Percentiles rank a stretch among this genome's conserved stretches.
Conservation (phyloP, 2,888 invertebrate species). For the Morinoia aosen region DNA sequence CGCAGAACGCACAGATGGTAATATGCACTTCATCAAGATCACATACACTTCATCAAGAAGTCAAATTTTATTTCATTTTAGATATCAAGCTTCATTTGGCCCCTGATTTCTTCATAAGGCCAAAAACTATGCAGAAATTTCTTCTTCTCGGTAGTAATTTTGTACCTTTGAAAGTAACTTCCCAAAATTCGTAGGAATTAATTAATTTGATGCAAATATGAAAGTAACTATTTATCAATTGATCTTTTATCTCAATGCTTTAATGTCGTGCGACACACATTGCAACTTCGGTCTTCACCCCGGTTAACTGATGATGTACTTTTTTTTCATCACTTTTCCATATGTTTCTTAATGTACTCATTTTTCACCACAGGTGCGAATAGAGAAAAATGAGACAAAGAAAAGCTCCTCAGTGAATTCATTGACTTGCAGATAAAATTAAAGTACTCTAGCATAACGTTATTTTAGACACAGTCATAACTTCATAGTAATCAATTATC, state of each 20-base stretch:
- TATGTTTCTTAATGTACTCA: background rate
- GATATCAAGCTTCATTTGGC: background rate
- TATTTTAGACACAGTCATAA: no score
- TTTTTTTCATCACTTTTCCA: background rate
- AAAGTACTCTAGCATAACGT: background rate
- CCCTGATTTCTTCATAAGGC: background rate
- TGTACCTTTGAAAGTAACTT: no score
- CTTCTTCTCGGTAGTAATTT: no score
- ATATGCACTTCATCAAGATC: no score
- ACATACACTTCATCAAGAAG: no score
- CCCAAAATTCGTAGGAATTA: no score
- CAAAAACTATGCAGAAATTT: no score
- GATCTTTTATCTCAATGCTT: background rate
- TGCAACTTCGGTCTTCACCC: no score
- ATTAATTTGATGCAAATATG: no score
- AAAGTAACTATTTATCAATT: background rate
- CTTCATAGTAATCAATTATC: no score
- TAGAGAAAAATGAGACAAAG: background rate
- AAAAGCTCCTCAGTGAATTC: background rate
- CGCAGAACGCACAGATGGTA: no score
- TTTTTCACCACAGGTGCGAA: background rate
- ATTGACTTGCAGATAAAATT: background rate
- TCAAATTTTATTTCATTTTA: background rate
- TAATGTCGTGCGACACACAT: background rate
- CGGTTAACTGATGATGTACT: background rate